These are phyloP conservation scores for Apis dorsata DNA, from an alignment of 1,140 invertebrate species.

Conservation along the genomic window DNA sequence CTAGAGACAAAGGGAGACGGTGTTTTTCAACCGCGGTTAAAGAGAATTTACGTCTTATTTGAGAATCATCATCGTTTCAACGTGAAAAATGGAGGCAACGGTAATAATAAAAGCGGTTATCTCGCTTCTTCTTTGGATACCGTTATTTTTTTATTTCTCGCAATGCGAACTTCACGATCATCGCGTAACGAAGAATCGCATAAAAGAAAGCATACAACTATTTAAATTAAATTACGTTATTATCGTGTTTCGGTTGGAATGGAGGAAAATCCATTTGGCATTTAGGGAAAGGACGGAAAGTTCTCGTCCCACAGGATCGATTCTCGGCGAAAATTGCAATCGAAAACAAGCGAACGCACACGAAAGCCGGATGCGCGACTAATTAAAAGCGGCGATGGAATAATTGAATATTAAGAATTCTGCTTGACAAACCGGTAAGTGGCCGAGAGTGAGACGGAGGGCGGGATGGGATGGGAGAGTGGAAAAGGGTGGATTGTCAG, in stretches of 20 bases:
- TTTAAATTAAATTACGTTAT: too few species aligned
- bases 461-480: background rate
- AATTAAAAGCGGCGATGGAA: slow-evolving; percentile 74
- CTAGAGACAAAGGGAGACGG: background rate
- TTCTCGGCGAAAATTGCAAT: background rate
- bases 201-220: too few species aligned
- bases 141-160: too few species aligned
- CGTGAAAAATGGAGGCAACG: too few species aligned
- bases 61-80: too few species aligned
- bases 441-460: slow-evolving; percentile 20
- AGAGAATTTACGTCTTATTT: background rate
- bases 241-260: background rate
- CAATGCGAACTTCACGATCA: too few species aligned
- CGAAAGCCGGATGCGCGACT: slow-evolving; percentile 46
- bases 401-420: slow-evolving; percentile 79
- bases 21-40: background rate
- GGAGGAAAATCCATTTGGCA: background rate
- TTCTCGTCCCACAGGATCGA: background rate
- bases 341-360: slow-evolving; percentile 29
- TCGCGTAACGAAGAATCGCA: too few species aligned
- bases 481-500: slow-evolving; percentile 32
- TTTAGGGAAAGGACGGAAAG: background rate
- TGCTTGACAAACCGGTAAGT: slow-evolving; percentile 62
- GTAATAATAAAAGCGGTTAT: too few species aligned
- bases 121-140: too few species aligned